These are phyloP conservation scores for Procapra przewalskii DNA, from an alignment of 2,113 vertebrate genomes.

Conservation along the genomic window DNA sequence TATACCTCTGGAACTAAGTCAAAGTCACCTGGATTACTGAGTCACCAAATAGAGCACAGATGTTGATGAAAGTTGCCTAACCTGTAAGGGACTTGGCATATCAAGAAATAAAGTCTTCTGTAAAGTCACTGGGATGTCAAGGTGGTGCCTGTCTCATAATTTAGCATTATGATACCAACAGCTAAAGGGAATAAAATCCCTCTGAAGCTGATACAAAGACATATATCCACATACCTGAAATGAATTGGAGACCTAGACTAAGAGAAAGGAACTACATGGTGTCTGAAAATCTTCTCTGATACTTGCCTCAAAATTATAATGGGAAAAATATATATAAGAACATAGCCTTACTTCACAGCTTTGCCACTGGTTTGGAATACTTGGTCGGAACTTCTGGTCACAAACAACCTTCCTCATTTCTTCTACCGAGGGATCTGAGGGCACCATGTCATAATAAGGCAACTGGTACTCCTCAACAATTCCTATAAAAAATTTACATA, in stretches of 20 bases:
- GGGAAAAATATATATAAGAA: background rate
- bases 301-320: background rate
- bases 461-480: constrained; percentile 95
- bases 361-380: constrained; percentile 97
- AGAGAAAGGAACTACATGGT: background rate
- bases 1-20: background rate
- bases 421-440: constrained; percentile 96
- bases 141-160: background rate
- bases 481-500: constrained; percentile 76
- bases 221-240: background rate
- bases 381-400: constrained; percentile 95
- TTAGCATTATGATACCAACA: background rate
- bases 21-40: background rate
- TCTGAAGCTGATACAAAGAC: background rate
- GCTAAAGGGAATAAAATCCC: background rate
- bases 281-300: background rate
- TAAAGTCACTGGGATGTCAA: background rate
- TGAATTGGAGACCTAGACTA: background rate
- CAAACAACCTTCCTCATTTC: constrained; percentile 96
- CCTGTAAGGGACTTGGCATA: background rate
- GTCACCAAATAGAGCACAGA: background rate
- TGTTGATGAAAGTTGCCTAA: background rate
- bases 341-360: constrained; percentile 92
- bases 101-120: background rate
- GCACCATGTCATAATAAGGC: constrained; percentile 97